Evolutionary conservation across 2,888 invertebrate genomes (phyloP), one percentile per base, ranked within the genome.

Genomic region (Coenonympha glycerion): DNA sequence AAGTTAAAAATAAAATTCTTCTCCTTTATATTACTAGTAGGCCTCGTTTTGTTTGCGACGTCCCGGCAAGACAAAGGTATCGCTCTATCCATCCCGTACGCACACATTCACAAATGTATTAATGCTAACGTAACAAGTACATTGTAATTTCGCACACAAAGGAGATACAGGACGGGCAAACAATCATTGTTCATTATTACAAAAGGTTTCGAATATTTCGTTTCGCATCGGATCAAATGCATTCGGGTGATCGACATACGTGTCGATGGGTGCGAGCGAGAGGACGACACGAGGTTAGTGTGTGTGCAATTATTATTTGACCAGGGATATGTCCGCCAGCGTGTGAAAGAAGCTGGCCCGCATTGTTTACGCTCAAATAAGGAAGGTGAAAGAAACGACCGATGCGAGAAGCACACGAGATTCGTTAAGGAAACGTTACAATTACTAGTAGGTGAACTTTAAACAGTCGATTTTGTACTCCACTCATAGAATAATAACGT

Each of bases 131-230:
- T 86, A 83, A 84, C 83, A 84, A 86, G 81, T 80, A 81, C 81
- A 87, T 86, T 86, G 86, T 86, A 86, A 87, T 86, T 86, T 86
- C 68, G 83, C 85, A 83, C 85, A 87, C 86, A 86, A 85, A 87
- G 78, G 64, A 79, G 81, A 81, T 79, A 81, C 76, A 79, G 85
- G 79, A 84, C 84, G 81, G 76, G 80, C 86, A 85, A 86, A 87
- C 85, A 86, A 86, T 87, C 84, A 85, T 85, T 86, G 86, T 86
- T 85, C 84, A 85, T 87, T 86, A 83, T 84, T 82, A 87, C 85
- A 87, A 87, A 86, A 85, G 87, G 75, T 83, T 80, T 83, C 76
- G 75, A 80, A 84, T 84, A 81, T 84, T 86, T 79, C 79, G 82
- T 79, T 84, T 86, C 84, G 82, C 79, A 76, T 81, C 79, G 79